These are phyloP conservation scores for Zaprionus africanus DNA, from an alignment of 1,140 invertebrate species.

Conservation along the genomic window DNA sequence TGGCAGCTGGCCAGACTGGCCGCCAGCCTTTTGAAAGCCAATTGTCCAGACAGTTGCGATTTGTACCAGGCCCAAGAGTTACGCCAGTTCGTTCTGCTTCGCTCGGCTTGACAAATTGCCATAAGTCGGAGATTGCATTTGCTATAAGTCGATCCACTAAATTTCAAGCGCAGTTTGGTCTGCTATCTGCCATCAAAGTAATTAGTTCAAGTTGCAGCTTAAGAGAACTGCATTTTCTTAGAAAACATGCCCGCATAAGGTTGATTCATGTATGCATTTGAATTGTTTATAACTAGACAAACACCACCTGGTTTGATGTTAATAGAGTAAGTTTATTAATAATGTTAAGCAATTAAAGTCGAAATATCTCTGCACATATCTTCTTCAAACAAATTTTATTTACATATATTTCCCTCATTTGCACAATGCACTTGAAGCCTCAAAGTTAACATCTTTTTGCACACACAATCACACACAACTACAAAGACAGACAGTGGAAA, in stretches of 20 bases:
- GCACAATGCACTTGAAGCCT: neutral
- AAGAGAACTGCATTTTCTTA: too few species aligned
- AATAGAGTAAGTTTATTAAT: too few species aligned
- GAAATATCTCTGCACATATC: too few species aligned
- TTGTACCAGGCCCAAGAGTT: conserved; percentile 1
- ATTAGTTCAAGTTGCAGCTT: neutral
- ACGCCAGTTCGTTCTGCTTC: neutral
- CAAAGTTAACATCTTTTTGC: too few species aligned
- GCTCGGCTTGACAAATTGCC: conserved; percentile 37
- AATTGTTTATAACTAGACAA: too few species aligned
- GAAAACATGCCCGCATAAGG: too few species aligned
- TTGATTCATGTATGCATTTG: too few species aligned
- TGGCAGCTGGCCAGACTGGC: conserved; percentile 46
- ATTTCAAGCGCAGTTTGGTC: neutral
- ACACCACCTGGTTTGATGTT: too few species aligned
- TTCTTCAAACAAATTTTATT: too few species aligned
- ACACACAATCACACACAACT: neutral
- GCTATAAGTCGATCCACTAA: conserved; percentile 10
- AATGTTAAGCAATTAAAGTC: too few species aligned
- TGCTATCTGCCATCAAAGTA: neutral
- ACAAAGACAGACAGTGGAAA: neutral
- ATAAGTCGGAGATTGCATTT: conserved; percentile 18
- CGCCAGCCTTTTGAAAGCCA: conserved; percentile 40
- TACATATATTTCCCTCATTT: neutral
- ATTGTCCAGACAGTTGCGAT: conserved; percentile 24